Conservation (phyloP, 1,140 invertebrate species). For the honey bee (Apis mellifera) region Amel_HAv3.1 CM009945.2:8076501-8077000, state of each 20-base stretch:
- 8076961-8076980: background rate
- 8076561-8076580: no score
- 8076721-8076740: no score
- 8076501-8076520: slow-evolving; percentile 54
- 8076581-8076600: background rate
- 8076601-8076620: slow-evolving; percentile 3
- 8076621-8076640: slow-evolving; percentile 39
- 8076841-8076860: background rate
- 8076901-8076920: no score
- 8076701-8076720: background rate
- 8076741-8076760: no score
- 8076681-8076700: no score
- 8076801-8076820: background rate
- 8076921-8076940: background rate
- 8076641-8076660: no score
- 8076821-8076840: background rate
- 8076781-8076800: no score
- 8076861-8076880: background rate
- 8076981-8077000: background rate
- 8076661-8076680: no score
- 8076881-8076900: slow-evolving; percentile 15
- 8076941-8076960: background rate
- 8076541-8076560: background rate
- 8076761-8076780: no score
- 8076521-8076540: slow-evolving; percentile 26